Base-by-base conservation (phyloP, 2,888 invertebrate species). In the Melinopterus prodromus region DNA sequence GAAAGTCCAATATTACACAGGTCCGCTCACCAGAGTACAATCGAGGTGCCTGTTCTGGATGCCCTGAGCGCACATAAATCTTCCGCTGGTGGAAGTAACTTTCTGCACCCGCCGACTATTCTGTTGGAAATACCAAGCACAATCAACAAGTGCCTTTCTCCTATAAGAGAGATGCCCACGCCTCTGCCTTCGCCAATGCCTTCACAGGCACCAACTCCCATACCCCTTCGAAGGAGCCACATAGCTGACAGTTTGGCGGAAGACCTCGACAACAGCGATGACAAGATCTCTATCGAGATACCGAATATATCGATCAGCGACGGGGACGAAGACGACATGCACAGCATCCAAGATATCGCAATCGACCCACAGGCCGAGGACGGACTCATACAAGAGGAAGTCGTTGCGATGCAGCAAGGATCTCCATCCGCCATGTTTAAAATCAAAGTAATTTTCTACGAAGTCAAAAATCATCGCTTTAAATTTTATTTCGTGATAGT, bases 111-210 rank as follows among this genome's bases (percentile, higher is more conserved):
- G 79, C 94, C 95, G 69, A 94, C 94, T 70, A 95, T 95, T 84
- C 91, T 95, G 38, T 91, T 96, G 78, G 95, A 96, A 91, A 94
- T 95, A 84, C 95, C 95, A 70, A 93, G 92, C 87, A 90, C 91
- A 86, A 93, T 94, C 85, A 94, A 93, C 87, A 94, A 94, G 89
- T 95, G 95, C 90, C 92, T 96, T 83, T 95, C 95, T 77, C 95
- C 95, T 0, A 96, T 96, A 83, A 91, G 94, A 83, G 95, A 95
- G 88, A 91, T 95, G 84, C 95, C 95, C 3, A 95, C 95, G 0
- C 95, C 95, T 26, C 90, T 94, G 37, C 95, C 95, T 15, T 95
- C 95, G 5, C 94, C 94, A 6, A 91, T 94, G 78, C 94, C 94
- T 14, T 93, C 93, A 14, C 94, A 94, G 4, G 91, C 94, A 15